Evolutionary conservation across 2,113 vertebrate genomes (phyloP).

Genomic region (Seriola dumerili): DNA sequence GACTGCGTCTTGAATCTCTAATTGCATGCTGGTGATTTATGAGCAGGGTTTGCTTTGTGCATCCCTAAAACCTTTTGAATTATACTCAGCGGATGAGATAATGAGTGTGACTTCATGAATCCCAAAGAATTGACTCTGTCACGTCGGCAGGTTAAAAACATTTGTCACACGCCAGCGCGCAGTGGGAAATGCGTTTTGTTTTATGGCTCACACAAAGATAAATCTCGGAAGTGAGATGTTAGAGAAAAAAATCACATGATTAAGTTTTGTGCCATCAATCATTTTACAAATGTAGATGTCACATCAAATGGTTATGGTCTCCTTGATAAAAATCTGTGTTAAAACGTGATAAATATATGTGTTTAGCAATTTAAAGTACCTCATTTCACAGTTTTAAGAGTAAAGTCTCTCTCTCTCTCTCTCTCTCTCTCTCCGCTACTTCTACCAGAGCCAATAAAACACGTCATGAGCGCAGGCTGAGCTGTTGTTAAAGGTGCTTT

Average conservation of each 20-base stretch:
- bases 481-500: constrained; percentile 31
- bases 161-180: constrained; percentile 41
- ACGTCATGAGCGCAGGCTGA: constrained; percentile 5
- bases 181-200: constrained; percentile 34
- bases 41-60: not conserved
- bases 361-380: not conserved
- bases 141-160: constrained; percentile 49
- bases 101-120: constrained; percentile 48
- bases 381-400: not conserved
- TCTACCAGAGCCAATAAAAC: not conserved
- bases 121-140: constrained; percentile 44
- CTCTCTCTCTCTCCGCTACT: not conserved
- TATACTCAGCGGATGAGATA: constrained; percentile 21
- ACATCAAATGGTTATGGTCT: not conserved
- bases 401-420: not conserved
- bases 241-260: not conserved
- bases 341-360: not conserved
- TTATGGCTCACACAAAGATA: constrained; percentile 23
- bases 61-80: constrained; percentile 3
- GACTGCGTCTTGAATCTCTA: constrained; percentile 16
- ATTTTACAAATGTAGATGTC: not conserved
- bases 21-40: constrained; percentile 32
- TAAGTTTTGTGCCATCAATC: not conserved
- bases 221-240: constrained; percentile 9
- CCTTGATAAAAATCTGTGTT: not conserved